Conservation (phyloP, 2,888 invertebrate genomes). For the Dicyrtomina minuta region DNA sequence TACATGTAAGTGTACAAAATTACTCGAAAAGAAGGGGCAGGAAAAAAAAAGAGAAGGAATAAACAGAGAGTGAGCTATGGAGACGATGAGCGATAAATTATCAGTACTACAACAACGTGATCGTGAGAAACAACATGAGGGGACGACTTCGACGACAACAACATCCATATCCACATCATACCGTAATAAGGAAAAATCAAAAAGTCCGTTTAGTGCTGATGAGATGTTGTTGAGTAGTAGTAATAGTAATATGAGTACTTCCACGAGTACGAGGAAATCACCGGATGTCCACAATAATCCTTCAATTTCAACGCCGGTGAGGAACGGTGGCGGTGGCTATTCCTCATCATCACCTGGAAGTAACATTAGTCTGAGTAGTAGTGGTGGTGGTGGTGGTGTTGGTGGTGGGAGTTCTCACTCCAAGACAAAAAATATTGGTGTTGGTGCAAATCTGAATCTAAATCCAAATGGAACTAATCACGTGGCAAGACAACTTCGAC, state of each 20-base stretch:
- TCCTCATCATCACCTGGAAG: slow-evolving; percentile 20
- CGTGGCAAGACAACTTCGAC: slow-evolving; percentile 14
- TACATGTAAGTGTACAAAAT: no score
- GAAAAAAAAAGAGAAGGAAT: no score
- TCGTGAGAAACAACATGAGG: slow-evolving; percentile 23
- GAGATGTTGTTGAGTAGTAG: slow-evolving; percentile 1
- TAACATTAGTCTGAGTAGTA: not conserved
- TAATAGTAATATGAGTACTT: no score
- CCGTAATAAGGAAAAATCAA: slow-evolving; percentile 13
- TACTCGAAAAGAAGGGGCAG: no score
- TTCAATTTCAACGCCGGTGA: not conserved
- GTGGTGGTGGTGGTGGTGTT: not conserved
- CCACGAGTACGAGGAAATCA: not conserved
- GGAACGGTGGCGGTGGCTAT: slow-evolving; percentile 5
- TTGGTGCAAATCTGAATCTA: slow-evolving; percentile 32
- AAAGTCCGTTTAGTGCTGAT: slow-evolving; percentile 12
- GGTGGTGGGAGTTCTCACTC: not conserved
- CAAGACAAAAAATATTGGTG: slow-evolving; percentile 35
- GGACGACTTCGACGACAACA: no score
- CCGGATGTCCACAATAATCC: slow-evolving; percentile 16
- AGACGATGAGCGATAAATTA: slow-evolving; percentile 7
- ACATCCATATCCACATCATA: no score
- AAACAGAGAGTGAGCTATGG: slow-evolving; percentile 5
- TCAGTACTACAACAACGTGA: slow-evolving; percentile 1
- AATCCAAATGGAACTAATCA: not conserved